A percentile compares a stretch with the other conserved stretches of the same genome.
phyloP scores from a whole-genome alignment of 1,140 invertebrate genomes.

The Orussus abietinus region DNA sequence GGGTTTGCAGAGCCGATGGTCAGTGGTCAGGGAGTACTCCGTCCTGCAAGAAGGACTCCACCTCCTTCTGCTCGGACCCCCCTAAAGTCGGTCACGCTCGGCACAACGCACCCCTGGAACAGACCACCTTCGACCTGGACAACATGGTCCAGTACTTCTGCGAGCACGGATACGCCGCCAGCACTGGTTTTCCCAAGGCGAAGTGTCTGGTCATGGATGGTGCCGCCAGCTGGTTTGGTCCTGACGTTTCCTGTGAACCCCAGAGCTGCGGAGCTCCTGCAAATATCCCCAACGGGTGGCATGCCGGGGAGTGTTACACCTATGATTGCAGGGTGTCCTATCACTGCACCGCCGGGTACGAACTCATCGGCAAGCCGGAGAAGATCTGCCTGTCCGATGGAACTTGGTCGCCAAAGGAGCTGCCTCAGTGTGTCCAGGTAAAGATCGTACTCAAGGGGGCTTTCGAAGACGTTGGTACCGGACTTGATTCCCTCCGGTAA shows the following conservation, averaged over 20 bases:
- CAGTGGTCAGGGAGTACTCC: constrained; percentile 86
- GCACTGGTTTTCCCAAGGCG: constrained; percentile 76
- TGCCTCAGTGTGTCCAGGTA: constrained; percentile 83
- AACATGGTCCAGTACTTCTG: constrained; percentile 88
- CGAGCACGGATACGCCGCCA: constrained; percentile 82
- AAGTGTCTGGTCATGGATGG: constrained; percentile 89
- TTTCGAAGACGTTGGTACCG: no score
- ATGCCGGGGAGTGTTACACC: constrained; percentile 81
- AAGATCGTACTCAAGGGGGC: no score
- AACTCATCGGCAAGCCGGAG: constrained; percentile 79
- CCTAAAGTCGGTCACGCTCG: constrained; percentile 83
- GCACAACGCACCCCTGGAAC: constrained; percentile 78
- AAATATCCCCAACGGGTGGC: constrained; percentile 85
- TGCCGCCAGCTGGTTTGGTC: constrained; percentile 80
- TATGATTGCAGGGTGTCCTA: constrained; percentile 89
- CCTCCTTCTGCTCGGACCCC: constrained; percentile 79
- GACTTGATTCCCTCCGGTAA: no score
- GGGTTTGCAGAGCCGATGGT: constrained; percentile 87
- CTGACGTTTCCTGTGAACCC: constrained; percentile 92
- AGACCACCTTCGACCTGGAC: constrained; percentile 78
- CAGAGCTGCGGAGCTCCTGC: constrained; percentile 80
- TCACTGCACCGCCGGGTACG: constrained; percentile 88
- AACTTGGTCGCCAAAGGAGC: constrained; percentile 82
- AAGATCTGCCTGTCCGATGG: constrained; percentile 83
- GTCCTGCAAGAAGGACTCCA: constrained; percentile 83